Conservation (phyloP, 2,888 invertebrate species). For the Macaria liturata region DNA sequence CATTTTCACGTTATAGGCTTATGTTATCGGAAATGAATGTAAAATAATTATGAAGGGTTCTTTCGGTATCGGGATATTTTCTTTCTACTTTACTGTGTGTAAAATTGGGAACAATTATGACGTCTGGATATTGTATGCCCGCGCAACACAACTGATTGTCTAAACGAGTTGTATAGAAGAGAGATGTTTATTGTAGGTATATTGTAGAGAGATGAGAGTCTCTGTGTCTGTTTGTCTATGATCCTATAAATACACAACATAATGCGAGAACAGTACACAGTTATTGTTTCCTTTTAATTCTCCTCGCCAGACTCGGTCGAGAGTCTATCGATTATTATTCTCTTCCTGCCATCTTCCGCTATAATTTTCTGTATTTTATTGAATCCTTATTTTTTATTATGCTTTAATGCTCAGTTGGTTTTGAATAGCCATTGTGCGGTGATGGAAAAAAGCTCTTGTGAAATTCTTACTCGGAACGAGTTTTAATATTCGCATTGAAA, state of each 20-base stretch:
- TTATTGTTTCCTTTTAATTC: constrained; percentile 49
- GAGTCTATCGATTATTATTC: constrained; percentile 42
- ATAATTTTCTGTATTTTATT: constrained; percentile 43
- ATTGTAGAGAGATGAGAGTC: too few species aligned
- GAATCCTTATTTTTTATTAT: constrained; percentile 42
- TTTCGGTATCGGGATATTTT: too few species aligned
- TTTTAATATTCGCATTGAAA: constrained; percentile 15
- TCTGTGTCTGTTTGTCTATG: too few species aligned
- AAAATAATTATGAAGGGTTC: too few species aligned
- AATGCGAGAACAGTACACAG: constrained; percentile 22
- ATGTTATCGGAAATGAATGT: too few species aligned
- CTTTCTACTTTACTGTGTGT: too few species aligned
- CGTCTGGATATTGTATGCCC: too few species aligned
- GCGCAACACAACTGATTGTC: too few species aligned
- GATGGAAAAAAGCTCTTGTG: constrained; percentile 32
- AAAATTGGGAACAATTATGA: too few species aligned
- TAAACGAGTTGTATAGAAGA: too few species aligned
- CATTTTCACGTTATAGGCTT: too few species aligned
- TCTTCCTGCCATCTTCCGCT: constrained; percentile 43
- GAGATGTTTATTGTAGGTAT: too few species aligned
- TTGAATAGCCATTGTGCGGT: constrained; percentile 41
- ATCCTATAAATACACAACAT: constrained; percentile 19
- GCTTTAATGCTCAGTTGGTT: constrained; percentile 43
- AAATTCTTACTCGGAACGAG: constrained; percentile 19
- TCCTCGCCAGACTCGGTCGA: constrained; percentile 35